Conservation (phyloP, 1,140 invertebrate species). For the Brachionus manjavacas region DNA sequence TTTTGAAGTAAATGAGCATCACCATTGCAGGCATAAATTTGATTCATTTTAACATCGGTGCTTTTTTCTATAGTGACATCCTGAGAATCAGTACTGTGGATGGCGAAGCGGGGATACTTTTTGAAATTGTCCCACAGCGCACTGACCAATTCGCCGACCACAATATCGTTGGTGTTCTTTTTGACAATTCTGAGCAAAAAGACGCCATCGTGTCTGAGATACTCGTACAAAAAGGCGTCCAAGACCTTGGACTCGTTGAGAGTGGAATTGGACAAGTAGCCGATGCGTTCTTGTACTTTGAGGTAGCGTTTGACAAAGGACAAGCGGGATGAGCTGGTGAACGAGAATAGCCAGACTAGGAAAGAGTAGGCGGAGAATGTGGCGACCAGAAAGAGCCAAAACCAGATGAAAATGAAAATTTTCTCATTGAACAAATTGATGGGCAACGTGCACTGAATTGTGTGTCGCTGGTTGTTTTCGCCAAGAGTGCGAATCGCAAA, state of each 20-base stretch:
- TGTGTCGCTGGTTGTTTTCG: conserved; percentile 46
- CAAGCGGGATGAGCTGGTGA: not conserved
- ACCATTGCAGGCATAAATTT: not conserved
- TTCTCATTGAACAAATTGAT: conserved; percentile 48
- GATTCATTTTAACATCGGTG: conserved; percentile 18
- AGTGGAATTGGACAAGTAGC: conserved; percentile 12
- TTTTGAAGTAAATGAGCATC: not conserved
- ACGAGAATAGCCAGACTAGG: not conserved
- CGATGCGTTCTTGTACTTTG: conserved; percentile 9
- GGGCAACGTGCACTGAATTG: conserved; percentile 48
- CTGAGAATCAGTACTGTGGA: not conserved
- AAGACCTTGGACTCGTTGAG: conserved; percentile 48
- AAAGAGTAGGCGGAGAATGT: not conserved
- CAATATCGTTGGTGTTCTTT: conserved; percentile 60
- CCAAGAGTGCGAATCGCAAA: conserved; percentile 47
- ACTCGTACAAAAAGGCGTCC: conserved; percentile 59
- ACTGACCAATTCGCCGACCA: conserved; percentile 60
- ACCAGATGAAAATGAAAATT: conserved; percentile 37
- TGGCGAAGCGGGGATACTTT: conserved; percentile 28
- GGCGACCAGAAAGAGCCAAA: conserved; percentile 28
- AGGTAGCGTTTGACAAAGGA: conserved; percentile 36
- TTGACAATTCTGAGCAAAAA: conserved; percentile 59
- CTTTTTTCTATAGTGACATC: conserved; percentile 7
- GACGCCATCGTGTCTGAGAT: conserved; percentile 60
- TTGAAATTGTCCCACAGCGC: conserved; percentile 53